Conservation (phyloP, 1,140 invertebrate genomes). For the Ectropis grisescens region DNA sequence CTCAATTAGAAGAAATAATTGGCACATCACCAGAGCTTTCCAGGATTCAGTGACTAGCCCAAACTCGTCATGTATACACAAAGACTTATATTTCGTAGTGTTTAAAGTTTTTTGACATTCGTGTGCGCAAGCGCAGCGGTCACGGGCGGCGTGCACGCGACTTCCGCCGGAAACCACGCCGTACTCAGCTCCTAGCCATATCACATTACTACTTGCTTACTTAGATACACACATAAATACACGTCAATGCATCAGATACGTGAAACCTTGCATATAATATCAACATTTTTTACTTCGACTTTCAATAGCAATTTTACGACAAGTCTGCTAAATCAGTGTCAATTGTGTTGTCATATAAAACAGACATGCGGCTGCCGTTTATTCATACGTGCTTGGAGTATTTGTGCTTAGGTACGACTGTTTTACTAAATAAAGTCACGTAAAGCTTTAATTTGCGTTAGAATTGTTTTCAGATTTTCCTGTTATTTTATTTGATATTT, state of each 20-base stretch:
- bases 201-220: constrained; percentile 17
- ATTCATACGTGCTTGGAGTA: constrained; percentile 16
- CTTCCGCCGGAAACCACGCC: constrained; percentile 61
- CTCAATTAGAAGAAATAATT: too few species aligned
- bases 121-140: constrained; percentile 40
- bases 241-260: constrained; percentile 19
- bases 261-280: constrained; percentile 11
- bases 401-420: too few species aligned
- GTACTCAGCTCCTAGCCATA: constrained; percentile 24
- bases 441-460: too few species aligned
- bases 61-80: constrained; percentile 11
- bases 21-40: too few species aligned
- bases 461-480: too few species aligned
- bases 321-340: constrained; percentile 35
- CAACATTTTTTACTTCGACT: too few species aligned
- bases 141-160: constrained; percentile 54
- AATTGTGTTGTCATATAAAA: constrained; percentile 19
- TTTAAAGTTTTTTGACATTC: too few species aligned
- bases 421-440: too few species aligned
- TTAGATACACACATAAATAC: constrained; percentile 20
- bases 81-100: too few species aligned
- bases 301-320: constrained; percentile 19
- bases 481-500: too few species aligned
- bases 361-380: constrained; percentile 22
- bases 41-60: too few species aligned